Evolutionary conservation across 2,113 vertebrate genomes (phyloP).

Genomic region (Sus scrofa): T2T-Sscrofa CM000824.6:167472501-167473000

Average conservation of each 20-base stretch:
- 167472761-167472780: background rate
- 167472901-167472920: background rate
- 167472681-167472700: background rate
- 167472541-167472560: background rate
- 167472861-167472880: background rate
- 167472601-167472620: background rate
- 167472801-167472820: background rate
- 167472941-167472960: background rate
- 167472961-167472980: background rate
- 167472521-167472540: background rate
- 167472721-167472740: background rate
- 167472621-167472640: background rate
- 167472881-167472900: background rate
- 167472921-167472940: background rate
- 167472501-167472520: background rate
- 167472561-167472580: background rate
- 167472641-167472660: background rate
- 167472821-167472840: background rate
- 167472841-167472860: fast-evolving
- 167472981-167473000: background rate
- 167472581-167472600: background rate
- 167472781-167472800: background rate
- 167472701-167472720: background rate
- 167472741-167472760: background rate
- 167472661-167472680: background rate